Evolutionary conservation across 2,797 vertebrate species (phyloP), one percentile per base, ranked within the genome.

Genomic region (Megalops cyprinoides): DNA sequence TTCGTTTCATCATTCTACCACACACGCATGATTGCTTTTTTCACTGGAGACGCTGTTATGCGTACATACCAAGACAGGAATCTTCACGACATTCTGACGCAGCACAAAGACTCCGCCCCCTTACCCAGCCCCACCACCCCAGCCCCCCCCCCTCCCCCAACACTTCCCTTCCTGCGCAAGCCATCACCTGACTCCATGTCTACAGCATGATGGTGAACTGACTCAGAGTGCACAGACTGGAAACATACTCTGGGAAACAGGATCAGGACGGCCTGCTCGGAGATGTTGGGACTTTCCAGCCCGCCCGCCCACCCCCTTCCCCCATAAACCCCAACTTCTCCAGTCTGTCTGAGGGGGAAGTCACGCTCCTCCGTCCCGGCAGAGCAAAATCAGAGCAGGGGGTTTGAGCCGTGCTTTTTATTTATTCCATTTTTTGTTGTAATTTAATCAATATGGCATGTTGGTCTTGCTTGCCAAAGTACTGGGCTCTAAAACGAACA

Each of bases 131-230:
- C 39, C 20, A 20, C 37, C 10, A 18, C 34, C 39, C 67, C 15
- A 18, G 1, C 39, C 37, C 37, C 34, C 31, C 67, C 7, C 37
- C 67, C 65, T 67, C 39, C 14, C 67, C 25, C 65, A 42, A 28
- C 65, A 8, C 14, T 37, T n/a, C n/a, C n/a, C n/a, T n/a, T n/a
- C n/a, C n/a, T n/a, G n/a, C n/a, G n/a, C n/a, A 67, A 20, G 49
- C 65, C 37, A 75, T 82, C 87, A 88, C 78, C 87, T 88, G 86
- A 87, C 76, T 76, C 60, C 82, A 46, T 77, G 79, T 82, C 82
- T 83, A 82, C 65, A 31, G 51, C 49, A 74, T 85, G 87, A 86
- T 85, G 74, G 51, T 62, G 81, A 15, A 48, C 77, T 89, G 87
- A 89, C 84, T 89, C 86, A 89, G 46, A 4, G 14, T 31, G 67